Base-by-base conservation (phyloP, 1,140 invertebrate genomes). In the Cepaea nemoralis region DNA sequence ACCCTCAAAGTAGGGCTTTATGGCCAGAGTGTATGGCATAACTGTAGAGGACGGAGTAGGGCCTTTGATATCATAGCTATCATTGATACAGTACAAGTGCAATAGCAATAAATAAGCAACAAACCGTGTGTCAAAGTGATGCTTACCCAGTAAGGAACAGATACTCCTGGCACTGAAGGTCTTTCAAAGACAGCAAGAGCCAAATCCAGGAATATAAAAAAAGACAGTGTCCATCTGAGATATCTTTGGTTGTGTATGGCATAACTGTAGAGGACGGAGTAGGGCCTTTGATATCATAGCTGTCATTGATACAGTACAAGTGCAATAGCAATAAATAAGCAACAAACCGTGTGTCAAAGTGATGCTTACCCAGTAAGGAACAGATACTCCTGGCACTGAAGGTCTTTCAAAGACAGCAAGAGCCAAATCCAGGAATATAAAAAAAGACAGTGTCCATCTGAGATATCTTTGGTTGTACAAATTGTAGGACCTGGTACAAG, bases 371-470 rank as follows among this genome's bases (percentile, higher is more conserved):
- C 90, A 92, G 80, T 88, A 90, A 37, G 91, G 91, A 31, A 91
- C 37, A 66, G 84, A 85, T 77, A 86, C 86, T 42, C 86, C 87
- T n/a, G 83, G 76, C 16, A 89, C 83, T 16, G 92, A 89, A 40
- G 92, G 92, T 81, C 89, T 87, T 85, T 93, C 93, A 86, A 93
- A 89, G 12, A 93, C 35, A 27, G 92, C 92, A 50, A 93, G 84
- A n/a, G 84, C 78, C 37, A 93, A 88, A 81, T 92, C 88, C 14
- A 92, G 40, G 12, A 89, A n/a, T 55, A 93, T 89, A 59, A 90
- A 86, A 19, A 91, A 80, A 81, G 92, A 91, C 0, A 93, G 85
- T 31, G 86, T 55, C 80, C 86, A 91, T 80, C 89, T 78, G 40
- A 89, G 79, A 45, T 84, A 88, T 70, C 83, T 84, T 37, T 88